Evolutionary conservation across 2,797 vertebrate species (phyloP).

Genomic region (Peromyscus attwateri): DNA sequence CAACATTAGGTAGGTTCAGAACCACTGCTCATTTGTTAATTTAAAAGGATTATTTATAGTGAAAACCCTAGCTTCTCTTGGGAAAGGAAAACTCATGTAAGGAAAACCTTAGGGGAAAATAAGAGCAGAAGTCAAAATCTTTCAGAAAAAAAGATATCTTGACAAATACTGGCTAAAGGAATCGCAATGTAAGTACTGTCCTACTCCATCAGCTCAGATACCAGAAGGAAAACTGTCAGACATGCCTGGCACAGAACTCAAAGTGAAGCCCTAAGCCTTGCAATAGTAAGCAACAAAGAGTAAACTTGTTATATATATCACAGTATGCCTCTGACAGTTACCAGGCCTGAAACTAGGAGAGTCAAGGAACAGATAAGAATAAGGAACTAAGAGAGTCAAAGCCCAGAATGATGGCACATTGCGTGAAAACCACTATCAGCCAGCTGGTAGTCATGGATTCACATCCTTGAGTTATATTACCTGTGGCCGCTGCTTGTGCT

Average conservation of each 20-base stretch:
- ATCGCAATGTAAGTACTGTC: constrained; percentile 18
- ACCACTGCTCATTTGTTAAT: constrained; percentile 60
- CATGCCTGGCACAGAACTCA: constrained; percentile 15
- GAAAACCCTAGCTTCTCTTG: constrained; percentile 28
- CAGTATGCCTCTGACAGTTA: neutral
- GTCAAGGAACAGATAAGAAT: neutral
- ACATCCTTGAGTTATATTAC: constrained; percentile 82
- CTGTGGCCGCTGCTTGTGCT: constrained; percentile 96
- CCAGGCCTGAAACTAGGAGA: neutral
- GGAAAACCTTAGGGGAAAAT: constrained; percentile 30
- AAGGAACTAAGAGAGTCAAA: constrained; percentile 59
- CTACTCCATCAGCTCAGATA: neutral
- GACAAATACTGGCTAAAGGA: constrained; percentile 11
- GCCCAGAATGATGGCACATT: neutral
- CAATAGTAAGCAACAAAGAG: constrained; percentile 22
- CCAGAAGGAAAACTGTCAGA: constrained; percentile 26
- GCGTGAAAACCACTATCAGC: constrained; percentile 20
- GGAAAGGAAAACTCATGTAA: constrained; percentile 67
- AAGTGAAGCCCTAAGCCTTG: constrained; percentile 17
- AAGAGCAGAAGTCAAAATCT: constrained; percentile 18
- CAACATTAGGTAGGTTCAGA: neutral
- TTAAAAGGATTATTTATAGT: constrained; percentile 19
- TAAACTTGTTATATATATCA: neutral
- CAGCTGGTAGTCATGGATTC: neutral
- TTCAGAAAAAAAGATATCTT: constrained; percentile 7